A percentile compares a stretch with the other conserved stretches of the same genome.
Evolutionary conservation across 30 jellyfish, hydroid and myxozoan species (phyloP).

Genomic region (Catostylus mosaicus): DNA sequence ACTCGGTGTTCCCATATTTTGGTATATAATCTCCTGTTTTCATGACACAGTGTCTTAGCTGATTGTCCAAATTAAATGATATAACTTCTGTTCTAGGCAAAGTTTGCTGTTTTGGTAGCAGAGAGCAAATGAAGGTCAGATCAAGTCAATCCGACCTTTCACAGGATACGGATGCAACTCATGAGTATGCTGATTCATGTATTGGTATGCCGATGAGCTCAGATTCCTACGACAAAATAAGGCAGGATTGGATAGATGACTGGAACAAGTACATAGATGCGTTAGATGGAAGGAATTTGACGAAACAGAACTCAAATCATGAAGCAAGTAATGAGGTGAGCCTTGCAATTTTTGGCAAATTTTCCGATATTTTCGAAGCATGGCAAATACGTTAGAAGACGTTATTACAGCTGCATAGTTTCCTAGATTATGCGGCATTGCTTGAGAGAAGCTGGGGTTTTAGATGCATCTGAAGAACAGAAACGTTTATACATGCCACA

Average conservation of each 20-base stretch:
- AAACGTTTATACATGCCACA: too few species aligned
- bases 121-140: neutral
- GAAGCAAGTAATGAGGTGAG: neutral
- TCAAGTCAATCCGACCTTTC: neutral
- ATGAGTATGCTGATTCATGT: neutral
- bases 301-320: neutral
- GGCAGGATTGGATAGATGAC: slow-evolving; percentile 14
- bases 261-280: slow-evolving; percentile 24
- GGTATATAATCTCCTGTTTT: too few species aligned
- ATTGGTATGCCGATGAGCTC: neutral
- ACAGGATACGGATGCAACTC: neutral
- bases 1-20: too few species aligned
- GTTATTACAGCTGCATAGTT: too few species aligned
- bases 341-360: too few species aligned
- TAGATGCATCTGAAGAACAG: too few species aligned
- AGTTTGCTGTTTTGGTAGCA: neutral
- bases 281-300: neutral
- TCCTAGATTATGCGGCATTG: too few species aligned
- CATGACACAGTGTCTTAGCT: too few species aligned
- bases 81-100: neutral
- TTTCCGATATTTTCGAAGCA: too few species aligned
- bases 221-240: neutral
- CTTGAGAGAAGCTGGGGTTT: too few species aligned
- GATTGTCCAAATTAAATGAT: too few species aligned
- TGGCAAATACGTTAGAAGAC: too few species aligned